phyloP scores from a whole-genome alignment of 2,113 vertebrate species.

The Physeter macrocephalus region DNA sequence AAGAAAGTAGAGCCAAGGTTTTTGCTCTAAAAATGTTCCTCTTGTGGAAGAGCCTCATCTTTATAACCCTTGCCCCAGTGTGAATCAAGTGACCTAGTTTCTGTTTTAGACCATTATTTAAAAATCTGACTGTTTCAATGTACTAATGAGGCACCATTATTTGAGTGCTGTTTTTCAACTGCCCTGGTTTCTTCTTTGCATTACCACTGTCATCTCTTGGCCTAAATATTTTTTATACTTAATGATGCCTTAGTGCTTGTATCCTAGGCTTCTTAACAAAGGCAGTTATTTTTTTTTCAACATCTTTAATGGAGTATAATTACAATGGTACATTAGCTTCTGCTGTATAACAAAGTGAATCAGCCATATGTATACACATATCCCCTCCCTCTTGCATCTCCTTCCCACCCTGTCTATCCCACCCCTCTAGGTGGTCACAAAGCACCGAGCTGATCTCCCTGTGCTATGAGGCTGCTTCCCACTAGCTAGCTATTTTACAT shows the following conservation, averaged over 20 bases:
- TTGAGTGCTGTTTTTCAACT: constrained; percentile 34
- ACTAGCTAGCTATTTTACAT: no score
- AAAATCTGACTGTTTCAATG: constrained; percentile 14
- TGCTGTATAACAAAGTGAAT: no score
- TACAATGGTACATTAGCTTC: no score
- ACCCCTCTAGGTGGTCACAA: no score
- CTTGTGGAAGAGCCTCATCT: neutral
- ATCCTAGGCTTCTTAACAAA: constrained; percentile 39
- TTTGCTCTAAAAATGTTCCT: neutral
- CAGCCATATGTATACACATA: no score
- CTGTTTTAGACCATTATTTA: constrained; percentile 50
- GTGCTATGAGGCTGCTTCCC: no score
- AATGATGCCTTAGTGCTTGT: constrained; percentile 33
- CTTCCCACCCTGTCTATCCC: no score
- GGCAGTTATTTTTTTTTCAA: neutral
- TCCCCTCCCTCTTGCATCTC: no score
- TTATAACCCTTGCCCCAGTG: neutral
- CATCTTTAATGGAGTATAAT: no score
- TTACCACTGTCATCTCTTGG: constrained; percentile 24
- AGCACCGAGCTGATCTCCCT: no score
- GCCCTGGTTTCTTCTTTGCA: constrained; percentile 48
- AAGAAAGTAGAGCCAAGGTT: neutral
- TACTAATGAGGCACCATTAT: constrained; percentile 55
- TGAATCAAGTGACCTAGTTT: constrained; percentile 39
- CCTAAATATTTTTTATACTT: constrained; percentile 62